Conservation (phyloP, 2,888 invertebrate genomes). For the Ypsolopha scabrella region DNA sequence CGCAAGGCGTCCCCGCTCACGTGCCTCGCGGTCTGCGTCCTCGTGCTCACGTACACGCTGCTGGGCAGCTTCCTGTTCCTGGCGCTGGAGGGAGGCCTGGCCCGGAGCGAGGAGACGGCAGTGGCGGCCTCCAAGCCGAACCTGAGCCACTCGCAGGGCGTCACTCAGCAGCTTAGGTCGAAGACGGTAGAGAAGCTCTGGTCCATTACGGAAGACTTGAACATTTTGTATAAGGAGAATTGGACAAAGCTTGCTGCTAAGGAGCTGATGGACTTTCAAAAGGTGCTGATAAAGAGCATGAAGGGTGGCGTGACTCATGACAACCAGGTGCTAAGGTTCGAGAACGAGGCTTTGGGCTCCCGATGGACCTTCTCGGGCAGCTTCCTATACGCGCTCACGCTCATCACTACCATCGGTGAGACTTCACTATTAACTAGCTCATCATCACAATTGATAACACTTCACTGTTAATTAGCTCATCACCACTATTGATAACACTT, state of each 20-base stretch:
- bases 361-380: constrained; percentile 94
- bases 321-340: constrained; percentile 16
- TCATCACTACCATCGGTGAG: constrained; percentile 96
- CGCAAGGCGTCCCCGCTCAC: constrained; percentile 74
- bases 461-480: too few species aligned
- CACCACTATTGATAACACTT: too few species aligned
- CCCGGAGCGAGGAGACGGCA: constrained; percentile 64
- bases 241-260: constrained; percentile 92
- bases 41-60: constrained; percentile 92
- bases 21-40: constrained; percentile 83
- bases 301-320: constrained; percentile 35
- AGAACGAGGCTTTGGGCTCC: constrained; percentile 57
- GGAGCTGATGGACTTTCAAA: constrained; percentile 88
- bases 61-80: constrained; percentile 93
- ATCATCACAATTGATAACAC: too few species aligned
- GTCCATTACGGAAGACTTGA: constrained; percentile 89
- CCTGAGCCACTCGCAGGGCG: constrained; percentile 64
- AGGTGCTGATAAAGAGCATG: constrained; percentile 65
- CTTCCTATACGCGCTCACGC: constrained; percentile 91
- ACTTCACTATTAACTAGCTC: too few species aligned
- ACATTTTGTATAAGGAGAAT: constrained; percentile 91
- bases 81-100: constrained; percentile 79
- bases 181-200: constrained; percentile 84
- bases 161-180: constrained; percentile 72
- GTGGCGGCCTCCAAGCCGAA: constrained; percentile 75